Evolutionary conservation across 2,113 vertebrate genomes (phyloP), one percentile per base, ranked within the genome.

Genomic region (Oryzias javanicus): DNA sequence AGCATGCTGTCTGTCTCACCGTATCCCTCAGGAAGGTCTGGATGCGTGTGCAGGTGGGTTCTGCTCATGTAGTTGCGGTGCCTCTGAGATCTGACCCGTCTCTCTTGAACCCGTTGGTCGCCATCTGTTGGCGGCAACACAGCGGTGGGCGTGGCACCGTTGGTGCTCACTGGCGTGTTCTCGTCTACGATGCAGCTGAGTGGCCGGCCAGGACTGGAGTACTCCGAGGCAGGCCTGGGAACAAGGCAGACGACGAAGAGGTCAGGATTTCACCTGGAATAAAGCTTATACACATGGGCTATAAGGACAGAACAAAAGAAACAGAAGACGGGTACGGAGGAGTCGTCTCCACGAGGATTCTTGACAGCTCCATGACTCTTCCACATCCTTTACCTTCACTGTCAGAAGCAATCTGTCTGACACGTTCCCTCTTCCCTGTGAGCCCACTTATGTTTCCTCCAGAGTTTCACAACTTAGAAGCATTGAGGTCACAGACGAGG

Each of bases 21-120:
- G 13, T 99, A 99, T 87, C 97, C 97, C 81, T 99, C 96, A 0
- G 96, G 97, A 13, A 99, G 90, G 83, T 99, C 97, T 0, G 97
- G 96, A 19, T 96, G 96, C 6, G 95, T 97, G 87, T 99, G 97
- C 80, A 99, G 92, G 81, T 99, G 97, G 42, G 97, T 99, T 72
- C 97, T 94, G 92, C 97, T 99, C 97, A 99, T 98, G 86, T 98
- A 99, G 90, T 99, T 98, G 76, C 97, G 91, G 84, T 99, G 97
- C 79, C 96, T 90, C 74, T 99, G 97, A 0, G 97, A 99, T 25
- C 97, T 92, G 19, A 97, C 95, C 55, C 94, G 93, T 59, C 95
- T 92, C 88, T 98, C 96, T 1, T 94, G 93, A 61, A 92, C 88
- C 16, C 95, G 92, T 42, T 95, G 95, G 60, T 98, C 95, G 0